These are phyloP conservation scores for Tenthredo scrophulariae DNA, from an alignment of 2,888 invertebrate species.

Conservation along the genomic window DNA sequence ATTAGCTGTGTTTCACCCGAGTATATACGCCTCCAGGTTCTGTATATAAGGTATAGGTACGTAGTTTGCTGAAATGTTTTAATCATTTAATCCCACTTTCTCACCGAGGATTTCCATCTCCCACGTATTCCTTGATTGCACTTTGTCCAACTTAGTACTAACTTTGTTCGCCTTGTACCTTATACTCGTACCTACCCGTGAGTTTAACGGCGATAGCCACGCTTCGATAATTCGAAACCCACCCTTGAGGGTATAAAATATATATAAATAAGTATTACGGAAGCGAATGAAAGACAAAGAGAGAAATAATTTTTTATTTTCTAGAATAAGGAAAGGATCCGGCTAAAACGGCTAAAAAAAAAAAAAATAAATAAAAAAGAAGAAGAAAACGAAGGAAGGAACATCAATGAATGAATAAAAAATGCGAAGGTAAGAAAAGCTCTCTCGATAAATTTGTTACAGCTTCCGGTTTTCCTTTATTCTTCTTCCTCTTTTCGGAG, in stretches of 20 bases:
- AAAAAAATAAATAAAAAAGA: background rate
- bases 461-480: background rate
- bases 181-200: background rate
- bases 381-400: background rate
- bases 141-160: slow-evolving; percentile 23
- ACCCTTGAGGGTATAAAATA: background rate
- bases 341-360: background rate
- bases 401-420: background rate
- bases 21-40: background rate
- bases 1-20: background rate
- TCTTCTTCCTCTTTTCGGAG: background rate
- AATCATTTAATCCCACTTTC: slow-evolving; percentile 34
- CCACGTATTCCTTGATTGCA: slow-evolving; percentile 15
- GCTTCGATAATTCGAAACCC: slow-evolving; percentile 6
- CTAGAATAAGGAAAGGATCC: background rate
- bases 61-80: slow-evolving; percentile 38
- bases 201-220: slow-evolving; percentile 8
- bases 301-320: background rate
- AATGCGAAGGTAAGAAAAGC: background rate
- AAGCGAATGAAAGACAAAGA: background rate
- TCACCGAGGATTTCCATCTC: background rate
- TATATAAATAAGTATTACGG: background rate
- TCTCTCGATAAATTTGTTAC: slow-evolving; percentile 21
- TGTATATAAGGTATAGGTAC: background rate
- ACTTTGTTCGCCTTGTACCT: background rate